Evolutionary conservation across 2,113 vertebrate genomes (phyloP).

Genomic region (Vanacampus margaritifer): DNA sequence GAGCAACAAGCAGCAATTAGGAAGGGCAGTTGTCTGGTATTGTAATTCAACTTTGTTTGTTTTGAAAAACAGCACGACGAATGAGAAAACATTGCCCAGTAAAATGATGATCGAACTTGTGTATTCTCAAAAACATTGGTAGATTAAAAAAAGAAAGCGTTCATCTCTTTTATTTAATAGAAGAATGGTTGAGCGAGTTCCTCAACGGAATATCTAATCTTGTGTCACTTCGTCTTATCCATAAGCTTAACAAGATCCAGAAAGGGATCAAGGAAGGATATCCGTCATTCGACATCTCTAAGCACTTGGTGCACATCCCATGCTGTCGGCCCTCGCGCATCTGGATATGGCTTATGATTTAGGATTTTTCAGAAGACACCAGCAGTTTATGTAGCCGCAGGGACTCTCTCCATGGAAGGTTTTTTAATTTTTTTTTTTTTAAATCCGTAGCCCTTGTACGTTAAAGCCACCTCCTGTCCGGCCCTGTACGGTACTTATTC

Average conservation of each 20-base stretch:
- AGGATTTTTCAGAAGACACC: slow-evolving; percentile 18
- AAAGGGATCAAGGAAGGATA: slow-evolving; percentile 47
- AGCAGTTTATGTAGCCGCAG: slow-evolving; percentile 24
- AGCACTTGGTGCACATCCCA: slow-evolving; percentile 38
- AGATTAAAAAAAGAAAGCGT: background rate
- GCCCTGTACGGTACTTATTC: slow-evolving; percentile 15
- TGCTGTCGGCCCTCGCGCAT: slow-evolving; percentile 28
- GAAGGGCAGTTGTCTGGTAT: slow-evolving; percentile 13
- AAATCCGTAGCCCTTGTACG: slow-evolving; percentile 30
- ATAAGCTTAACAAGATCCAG: slow-evolving; percentile 47
- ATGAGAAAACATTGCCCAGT: background rate
- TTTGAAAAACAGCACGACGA: background rate
- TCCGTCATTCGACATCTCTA: slow-evolving; percentile 46
- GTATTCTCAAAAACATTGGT: background rate
- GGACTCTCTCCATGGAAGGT: slow-evolving; percentile 10
- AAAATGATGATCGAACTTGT: background rate
- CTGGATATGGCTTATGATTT: slow-evolving; percentile 18
- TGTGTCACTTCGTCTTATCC: slow-evolving; percentile 38
- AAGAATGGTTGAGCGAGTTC: slow-evolving; percentile 30
- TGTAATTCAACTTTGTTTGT: slow-evolving; percentile 25
- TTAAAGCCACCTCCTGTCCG: slow-evolving; percentile 26
- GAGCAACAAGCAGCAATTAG: slow-evolving; percentile 38
- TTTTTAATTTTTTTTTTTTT: no score
- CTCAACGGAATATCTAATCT: slow-evolving; percentile 42
- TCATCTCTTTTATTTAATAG: slow-evolving; percentile 19